These are phyloP conservation scores for Psix sp. DNA, from an alignment of 1,140 invertebrate species.

Conservation along the genomic window DNA sequence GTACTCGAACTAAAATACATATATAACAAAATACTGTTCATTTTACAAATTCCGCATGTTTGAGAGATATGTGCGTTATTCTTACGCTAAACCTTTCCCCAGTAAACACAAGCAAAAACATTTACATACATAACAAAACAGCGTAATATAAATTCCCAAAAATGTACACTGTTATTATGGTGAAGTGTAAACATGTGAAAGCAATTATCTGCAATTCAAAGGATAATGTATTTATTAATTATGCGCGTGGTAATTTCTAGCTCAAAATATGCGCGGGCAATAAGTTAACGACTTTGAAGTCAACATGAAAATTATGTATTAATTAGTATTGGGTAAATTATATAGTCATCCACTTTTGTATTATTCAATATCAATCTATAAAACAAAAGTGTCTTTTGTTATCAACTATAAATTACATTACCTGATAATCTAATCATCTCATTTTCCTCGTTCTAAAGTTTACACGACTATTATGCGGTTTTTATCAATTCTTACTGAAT, in stretches of 20 bases:
- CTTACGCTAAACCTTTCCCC: too few species aligned
- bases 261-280: slow-evolving; percentile 21
- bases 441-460: too few species aligned
- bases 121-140: too few species aligned
- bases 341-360: slow-evolving; percentile 14
- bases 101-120: too few species aligned
- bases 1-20: too few species aligned
- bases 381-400: slow-evolving; percentile 22
- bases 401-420: slow-evolving; percentile 39
- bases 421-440: too few species aligned
- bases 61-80: too few species aligned
- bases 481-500: too few species aligned
- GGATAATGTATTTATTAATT: slow-evolving; percentile 26
- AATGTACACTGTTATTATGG: not conserved
- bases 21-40: too few species aligned
- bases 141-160: too few species aligned
- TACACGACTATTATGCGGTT: too few species aligned
- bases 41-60: too few species aligned
- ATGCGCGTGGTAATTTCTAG: slow-evolving; percentile 19
- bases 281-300: slow-evolving; percentile 32
- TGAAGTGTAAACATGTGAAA: slow-evolving; percentile 5
- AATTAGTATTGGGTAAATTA: slow-evolving; percentile 32
- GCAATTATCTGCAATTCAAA: slow-evolving; percentile 28
- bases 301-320: slow-evolving; percentile 32
- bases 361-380: slow-evolving; percentile 28